Percentiles rank a stretch among this genome's conserved stretches.
These are phyloP conservation scores for Pluvialis apricaria DNA, from an alignment of 2,113 vertebrate species.

Conservation along the genomic window DNA sequence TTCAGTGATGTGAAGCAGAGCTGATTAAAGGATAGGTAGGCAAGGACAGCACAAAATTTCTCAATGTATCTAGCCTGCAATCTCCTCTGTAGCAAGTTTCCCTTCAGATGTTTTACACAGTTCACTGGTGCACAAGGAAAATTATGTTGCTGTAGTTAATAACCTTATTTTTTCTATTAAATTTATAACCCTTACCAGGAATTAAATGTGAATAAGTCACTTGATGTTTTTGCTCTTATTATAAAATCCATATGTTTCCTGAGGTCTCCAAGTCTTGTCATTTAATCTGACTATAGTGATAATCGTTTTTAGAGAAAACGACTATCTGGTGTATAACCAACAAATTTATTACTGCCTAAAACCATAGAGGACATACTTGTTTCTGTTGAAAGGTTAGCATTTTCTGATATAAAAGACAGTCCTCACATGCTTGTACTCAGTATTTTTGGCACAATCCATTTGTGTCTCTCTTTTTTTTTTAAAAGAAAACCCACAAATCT, in stretches of 20 bases:
- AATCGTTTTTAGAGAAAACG: background rate
- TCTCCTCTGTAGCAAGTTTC: conserved; percentile 25
- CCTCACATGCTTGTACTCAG: background rate
- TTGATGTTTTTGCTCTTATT: conserved; percentile 47
- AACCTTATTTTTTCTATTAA: conserved; percentile 60
- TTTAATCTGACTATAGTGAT: conserved; percentile 37
- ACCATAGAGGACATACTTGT: background rate
- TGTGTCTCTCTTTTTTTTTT: accelerated
- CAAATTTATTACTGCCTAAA: conserved; percentile 39
- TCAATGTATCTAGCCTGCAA: background rate
- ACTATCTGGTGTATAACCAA: conserved; percentile 39
- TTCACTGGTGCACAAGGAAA: conserved; percentile 56
- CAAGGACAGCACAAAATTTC: conserved; percentile 29
- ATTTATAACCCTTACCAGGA: conserved; percentile 28
- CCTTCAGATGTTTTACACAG: conserved; percentile 58
- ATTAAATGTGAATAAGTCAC: conserved; percentile 43
- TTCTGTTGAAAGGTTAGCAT: background rate
- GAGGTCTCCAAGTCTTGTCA: conserved; percentile 18
- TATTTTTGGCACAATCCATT: background rate
- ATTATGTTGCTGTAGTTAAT: conserved; percentile 61
- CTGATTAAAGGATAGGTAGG: background rate
- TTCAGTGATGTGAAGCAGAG: background rate
- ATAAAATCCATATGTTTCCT: conserved; percentile 57
- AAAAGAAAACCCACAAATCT: background rate
- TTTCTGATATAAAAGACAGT: background rate